A percentile compares a stretch with the other conserved stretches of the same genome.
phyloP scores from a whole-genome alignment of 1,140 invertebrate species.

The Pectinophora gossypiella region DNA sequence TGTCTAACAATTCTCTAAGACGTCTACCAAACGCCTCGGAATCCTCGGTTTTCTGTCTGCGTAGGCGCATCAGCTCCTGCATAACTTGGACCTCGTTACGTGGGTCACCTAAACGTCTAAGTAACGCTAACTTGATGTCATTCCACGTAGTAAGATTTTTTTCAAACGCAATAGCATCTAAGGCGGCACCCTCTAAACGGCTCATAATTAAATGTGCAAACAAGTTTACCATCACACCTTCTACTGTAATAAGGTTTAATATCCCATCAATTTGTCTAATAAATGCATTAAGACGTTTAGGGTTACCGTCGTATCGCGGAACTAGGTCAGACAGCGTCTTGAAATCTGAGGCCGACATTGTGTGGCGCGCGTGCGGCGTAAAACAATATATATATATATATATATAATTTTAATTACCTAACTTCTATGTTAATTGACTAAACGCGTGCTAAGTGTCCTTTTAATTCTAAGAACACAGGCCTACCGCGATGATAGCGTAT shows the following conservation, averaged over 20 bases:
- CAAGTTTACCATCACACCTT: no score
- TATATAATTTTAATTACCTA: no score
- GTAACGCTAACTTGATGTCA: conserved; percentile 13
- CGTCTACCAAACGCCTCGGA: conserved; percentile 15
- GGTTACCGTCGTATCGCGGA: conserved; percentile 7
- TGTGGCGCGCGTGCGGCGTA: no score
- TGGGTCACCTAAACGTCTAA: conserved; percentile 14
- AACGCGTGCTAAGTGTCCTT: no score
- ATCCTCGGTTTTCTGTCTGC: conserved; percentile 10
- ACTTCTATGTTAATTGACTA: no score
- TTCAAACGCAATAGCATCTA: conserved; percentile 17
- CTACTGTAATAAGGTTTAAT: no score
- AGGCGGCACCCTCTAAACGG: conserved; percentile 10
- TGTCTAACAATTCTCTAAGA: conserved; percentile 13
- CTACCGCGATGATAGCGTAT: no score
- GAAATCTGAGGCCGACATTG: no score
- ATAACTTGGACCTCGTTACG: conserved; percentile 18
- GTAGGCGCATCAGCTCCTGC: conserved; percentile 13
- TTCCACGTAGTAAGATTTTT: conserved; percentile 7
- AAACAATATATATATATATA: no score
- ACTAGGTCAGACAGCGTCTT: no score
- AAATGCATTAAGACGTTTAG: conserved; percentile 5
- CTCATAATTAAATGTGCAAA: conserved; percentile 13
- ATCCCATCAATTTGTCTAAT: conserved; percentile 11
- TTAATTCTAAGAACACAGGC: no score